Conservation (phyloP, 2,113 vertebrate genomes). For the Crotalus helleri region DNA sequence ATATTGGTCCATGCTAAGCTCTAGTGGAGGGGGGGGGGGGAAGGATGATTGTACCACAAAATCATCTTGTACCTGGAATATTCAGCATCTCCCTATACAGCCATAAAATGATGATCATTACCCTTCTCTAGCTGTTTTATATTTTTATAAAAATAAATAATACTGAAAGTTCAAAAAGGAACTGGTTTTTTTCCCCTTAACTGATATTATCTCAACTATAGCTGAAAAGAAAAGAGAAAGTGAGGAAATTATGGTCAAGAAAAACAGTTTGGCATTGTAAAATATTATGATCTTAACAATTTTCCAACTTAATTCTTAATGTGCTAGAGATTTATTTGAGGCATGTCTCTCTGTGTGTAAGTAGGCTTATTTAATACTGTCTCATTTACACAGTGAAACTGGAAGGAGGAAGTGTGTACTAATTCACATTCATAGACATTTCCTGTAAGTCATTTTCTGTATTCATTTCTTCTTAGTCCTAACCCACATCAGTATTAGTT, state of each 20-base stretch:
- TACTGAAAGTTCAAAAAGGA: not conserved
- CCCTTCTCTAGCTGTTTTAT: constrained; percentile 46
- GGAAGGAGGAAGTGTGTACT: not conserved
- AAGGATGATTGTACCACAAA: constrained; percentile 57
- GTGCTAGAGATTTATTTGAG: not conserved
- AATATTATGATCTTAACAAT: not conserved
- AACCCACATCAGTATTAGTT: not conserved
- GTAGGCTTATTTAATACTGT: not conserved
- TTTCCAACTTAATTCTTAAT: not conserved
- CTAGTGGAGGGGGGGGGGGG: constrained; percentile 11
- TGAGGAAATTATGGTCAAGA: not conserved
- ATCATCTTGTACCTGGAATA: constrained; percentile 46
- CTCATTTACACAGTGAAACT: not conserved
- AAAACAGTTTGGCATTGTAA: not conserved
- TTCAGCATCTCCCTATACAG: constrained; percentile 51
- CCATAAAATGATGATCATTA: constrained; percentile 44
- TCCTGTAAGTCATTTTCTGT: not conserved
- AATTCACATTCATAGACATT: not conserved
- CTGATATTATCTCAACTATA: not conserved
- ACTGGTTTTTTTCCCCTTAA: not conserved
- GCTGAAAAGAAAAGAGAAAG: not conserved
- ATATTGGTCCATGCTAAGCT: constrained; percentile 70
- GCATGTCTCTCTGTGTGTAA: not conserved
- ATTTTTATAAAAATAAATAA: constrained; percentile 32
- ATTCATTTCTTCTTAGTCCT: not conserved